phyloP scores from a whole-genome alignment of 2,797 vertebrate species.

The Phalanger gymnotis region DNA sequence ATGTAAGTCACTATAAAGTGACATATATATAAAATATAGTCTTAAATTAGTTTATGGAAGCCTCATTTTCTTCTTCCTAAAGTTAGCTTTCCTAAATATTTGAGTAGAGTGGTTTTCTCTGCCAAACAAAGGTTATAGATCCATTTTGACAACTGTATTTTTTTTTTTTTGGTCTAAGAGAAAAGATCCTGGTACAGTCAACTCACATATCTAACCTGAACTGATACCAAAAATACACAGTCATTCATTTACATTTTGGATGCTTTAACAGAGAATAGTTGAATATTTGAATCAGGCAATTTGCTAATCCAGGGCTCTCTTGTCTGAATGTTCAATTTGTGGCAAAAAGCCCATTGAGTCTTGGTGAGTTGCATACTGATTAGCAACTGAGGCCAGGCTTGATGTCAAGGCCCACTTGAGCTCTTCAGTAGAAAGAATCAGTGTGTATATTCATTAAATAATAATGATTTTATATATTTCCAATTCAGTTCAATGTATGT shows the following conservation, averaged over 20 bases:
- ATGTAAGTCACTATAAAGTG: too few relatives aligned
- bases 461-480: not conserved
- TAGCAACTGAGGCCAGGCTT: not conserved
- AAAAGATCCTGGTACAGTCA: not conserved
- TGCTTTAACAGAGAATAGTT: not conserved
- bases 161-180: not conserved
- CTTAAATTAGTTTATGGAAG: not conserved
- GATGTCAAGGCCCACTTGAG: not conserved
- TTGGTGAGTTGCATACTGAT: not conserved
- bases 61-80: not conserved
- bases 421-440: not conserved
- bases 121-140: not conserved
- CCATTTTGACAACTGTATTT: not conserved
- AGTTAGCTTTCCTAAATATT: not conserved
- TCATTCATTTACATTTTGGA: not conserved
- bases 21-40: too few relatives aligned
- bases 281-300: not conserved
- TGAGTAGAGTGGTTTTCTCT: not conserved
- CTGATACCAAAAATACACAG: not conserved
- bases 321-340: not conserved
- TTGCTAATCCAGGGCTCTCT: not conserved
- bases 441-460: not conserved
- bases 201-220: not conserved
- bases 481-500: not conserved
- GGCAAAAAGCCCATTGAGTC: not conserved